A percentile compares a stretch with the other conserved stretches of the same genome.
These are phyloP conservation scores for Mactromeris polynyma DNA, from an alignment of 2,888 invertebrate genomes.

Conservation along the genomic window DNA sequence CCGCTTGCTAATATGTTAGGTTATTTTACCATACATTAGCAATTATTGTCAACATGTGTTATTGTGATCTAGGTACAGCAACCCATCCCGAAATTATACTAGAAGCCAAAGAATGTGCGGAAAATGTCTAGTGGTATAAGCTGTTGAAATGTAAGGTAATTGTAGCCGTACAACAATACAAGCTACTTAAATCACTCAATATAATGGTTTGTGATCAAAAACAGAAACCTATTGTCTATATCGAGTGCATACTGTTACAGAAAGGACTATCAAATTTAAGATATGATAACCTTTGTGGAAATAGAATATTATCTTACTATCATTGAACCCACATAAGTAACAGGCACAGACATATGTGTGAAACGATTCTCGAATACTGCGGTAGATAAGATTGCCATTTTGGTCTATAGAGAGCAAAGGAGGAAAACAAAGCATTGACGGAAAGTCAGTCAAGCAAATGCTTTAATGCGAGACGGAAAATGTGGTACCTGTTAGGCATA, in stretches of 20 bases:
- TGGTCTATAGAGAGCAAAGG: not conserved
- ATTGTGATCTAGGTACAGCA: not conserved
- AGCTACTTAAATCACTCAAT: not conserved
- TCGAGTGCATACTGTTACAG: not conserved
- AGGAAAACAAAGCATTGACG: not conserved
- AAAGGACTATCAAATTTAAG: not conserved
- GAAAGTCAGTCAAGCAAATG: not conserved
- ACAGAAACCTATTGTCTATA: not conserved
- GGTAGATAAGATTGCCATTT: not conserved
- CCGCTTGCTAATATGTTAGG: not conserved
- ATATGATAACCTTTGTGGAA: not conserved
- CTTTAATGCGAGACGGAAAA: not conserved
- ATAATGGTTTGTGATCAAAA: not conserved
- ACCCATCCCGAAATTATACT: not conserved
- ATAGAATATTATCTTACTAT: not conserved
- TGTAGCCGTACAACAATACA: not conserved
- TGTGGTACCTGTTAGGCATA: not conserved
- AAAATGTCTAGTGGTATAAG: not conserved
- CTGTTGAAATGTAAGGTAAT: not conserved
- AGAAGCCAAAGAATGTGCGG: not conserved
- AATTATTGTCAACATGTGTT: slow-evolving; percentile 5
- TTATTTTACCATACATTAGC: not conserved
- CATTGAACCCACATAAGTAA: not conserved
- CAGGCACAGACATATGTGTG: not conserved
- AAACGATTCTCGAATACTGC: not conserved